These are phyloP conservation scores for Drosophila emarginata DNA, from an alignment of 2,888 invertebrate genomes.

Conservation along the genomic window DNA sequence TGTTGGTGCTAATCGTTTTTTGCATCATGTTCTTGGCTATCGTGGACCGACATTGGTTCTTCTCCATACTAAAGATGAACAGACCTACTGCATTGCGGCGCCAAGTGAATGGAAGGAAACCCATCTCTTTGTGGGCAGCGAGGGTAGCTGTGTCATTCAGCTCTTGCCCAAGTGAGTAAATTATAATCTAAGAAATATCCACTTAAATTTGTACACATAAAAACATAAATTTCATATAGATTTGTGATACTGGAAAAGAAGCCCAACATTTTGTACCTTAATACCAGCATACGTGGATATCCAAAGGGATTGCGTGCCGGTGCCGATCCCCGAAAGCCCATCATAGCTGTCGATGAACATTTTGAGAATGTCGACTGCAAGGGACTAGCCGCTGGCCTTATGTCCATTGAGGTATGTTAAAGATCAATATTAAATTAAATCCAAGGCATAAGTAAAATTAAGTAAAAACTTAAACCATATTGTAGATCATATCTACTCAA, in stretches of 20 bases:
- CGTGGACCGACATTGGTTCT: constrained; percentile 87
- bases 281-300: constrained; percentile 91
- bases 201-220: neutral
- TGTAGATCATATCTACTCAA: too few species aligned
- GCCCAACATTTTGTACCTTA: constrained; percentile 91
- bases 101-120: constrained; percentile 94
- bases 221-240: constrained; percentile 73
- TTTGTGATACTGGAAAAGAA: constrained; percentile 86
- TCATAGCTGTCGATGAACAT: constrained; percentile 88
- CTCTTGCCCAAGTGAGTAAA: constrained; percentile 87
- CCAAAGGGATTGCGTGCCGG: constrained; percentile 93
- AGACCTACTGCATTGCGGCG: constrained; percentile 89
- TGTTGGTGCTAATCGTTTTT: constrained; percentile 92
- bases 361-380: constrained; percentile 88
- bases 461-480: too few species aligned
- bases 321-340: constrained; percentile 89
- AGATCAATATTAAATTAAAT: neutral
- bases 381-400: constrained; percentile 86
- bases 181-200: neutral
- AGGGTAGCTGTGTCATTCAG: constrained; percentile 90
- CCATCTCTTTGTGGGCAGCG: constrained; percentile 91
- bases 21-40: constrained; percentile 90
- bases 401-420: constrained; percentile 85
- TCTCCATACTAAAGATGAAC: constrained; percentile 84
- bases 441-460: too few species aligned